A percentile compares a stretch with the other conserved stretches of the same genome.
Conservation (phyloP, 37 sponge, comb jelly and placozoan species). For the Halisarca cf. caerulea region DNA sequence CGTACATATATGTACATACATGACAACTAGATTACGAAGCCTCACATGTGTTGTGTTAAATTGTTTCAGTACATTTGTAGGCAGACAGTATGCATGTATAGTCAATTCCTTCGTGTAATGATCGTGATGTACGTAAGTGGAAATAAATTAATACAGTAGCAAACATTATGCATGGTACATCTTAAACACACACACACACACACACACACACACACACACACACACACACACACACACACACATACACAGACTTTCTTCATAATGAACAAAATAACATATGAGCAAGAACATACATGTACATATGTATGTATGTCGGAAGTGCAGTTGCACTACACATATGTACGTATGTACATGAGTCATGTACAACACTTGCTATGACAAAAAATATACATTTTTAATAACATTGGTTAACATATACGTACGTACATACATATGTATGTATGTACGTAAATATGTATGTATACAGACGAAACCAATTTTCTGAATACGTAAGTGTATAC, state of each 20-base stretch:
- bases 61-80: too few species aligned
- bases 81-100: too few species aligned
- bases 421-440: too few species aligned
- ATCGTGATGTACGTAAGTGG: too few species aligned
- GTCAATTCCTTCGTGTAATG: too few species aligned
- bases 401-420: not conserved
- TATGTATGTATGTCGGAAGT: not conserved
- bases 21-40: too few species aligned
- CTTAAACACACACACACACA: not conserved
- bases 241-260: not conserved
- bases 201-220: not conserved
- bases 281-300: not conserved
- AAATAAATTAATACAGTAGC: too few species aligned
- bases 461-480: not conserved
- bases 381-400: not conserved
- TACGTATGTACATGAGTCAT: conserved; percentile 33
- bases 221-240: not conserved
- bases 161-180: too few species aligned
- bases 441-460: not conserved
- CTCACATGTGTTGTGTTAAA: too few species aligned
- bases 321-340: too few species aligned
- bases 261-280: not conserved
- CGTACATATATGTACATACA: too few species aligned
- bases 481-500: not conserved
- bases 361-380: too few species aligned